A percentile compares a stretch with the other conserved stretches of the same genome.
These are phyloP conservation scores for Andrena flavipes DNA, from an alignment of 2,888 invertebrate species.

Conservation along the genomic window DNA sequence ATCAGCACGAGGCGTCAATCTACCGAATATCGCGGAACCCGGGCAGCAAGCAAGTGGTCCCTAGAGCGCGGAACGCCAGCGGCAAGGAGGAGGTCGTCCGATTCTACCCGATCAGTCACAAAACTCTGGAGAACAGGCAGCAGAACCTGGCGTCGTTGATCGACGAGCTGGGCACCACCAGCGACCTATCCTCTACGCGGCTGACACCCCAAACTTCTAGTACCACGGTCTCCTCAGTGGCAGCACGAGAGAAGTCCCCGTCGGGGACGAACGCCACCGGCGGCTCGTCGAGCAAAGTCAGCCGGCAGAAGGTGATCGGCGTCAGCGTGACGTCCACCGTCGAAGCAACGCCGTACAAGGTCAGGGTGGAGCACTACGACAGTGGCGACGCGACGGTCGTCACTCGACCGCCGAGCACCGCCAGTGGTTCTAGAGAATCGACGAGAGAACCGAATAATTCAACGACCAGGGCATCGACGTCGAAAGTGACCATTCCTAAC, in stretches of 20 bases:
- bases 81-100: constrained; percentile 76
- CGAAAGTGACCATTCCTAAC: constrained; percentile 52
- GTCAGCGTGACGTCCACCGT: constrained; percentile 88
- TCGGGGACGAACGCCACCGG: constrained; percentile 61
- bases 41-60: constrained; percentile 64
- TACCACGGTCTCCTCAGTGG: constrained; percentile 39
- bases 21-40: constrained; percentile 83
- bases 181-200: constrained; percentile 69
- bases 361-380: constrained; percentile 82
- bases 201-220: constrained; percentile 60
- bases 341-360: constrained; percentile 86
- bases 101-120: constrained; percentile 81
- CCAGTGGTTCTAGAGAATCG: constrained; percentile 47
- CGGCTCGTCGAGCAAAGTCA: constrained; percentile 38
- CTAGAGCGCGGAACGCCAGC: constrained; percentile 50
- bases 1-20: constrained; percentile 82
- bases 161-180: constrained; percentile 76
- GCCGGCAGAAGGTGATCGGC: constrained; percentile 82
- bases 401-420: constrained; percentile 68
- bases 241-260: constrained; percentile 27
- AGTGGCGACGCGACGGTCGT: constrained; percentile 66
- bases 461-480: constrained; percentile 55
- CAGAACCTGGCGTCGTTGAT: constrained; percentile 76
- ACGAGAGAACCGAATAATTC: constrained; percentile 56
- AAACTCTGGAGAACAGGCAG: constrained; percentile 74